A percentile compares a stretch with the other conserved stretches of the same genome.
Evolutionary conservation across 2,113 vertebrate species (phyloP).

Genomic region (Macroglossus sobrinus): DNA sequence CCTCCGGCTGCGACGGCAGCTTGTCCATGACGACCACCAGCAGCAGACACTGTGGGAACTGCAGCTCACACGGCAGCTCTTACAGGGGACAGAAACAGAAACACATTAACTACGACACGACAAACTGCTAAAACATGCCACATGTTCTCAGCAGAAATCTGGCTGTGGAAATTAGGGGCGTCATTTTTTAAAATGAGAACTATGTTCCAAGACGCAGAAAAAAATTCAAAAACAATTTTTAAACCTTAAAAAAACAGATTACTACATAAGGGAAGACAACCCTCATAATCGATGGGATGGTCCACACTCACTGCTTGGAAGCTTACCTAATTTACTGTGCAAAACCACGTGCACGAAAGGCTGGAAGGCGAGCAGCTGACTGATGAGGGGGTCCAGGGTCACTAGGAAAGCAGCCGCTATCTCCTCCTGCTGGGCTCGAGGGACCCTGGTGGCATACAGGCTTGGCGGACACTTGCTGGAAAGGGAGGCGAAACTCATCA

Average conservation of each 20-base stretch:
- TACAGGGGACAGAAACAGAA: constrained; percentile 25
- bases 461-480: constrained; percentile 92
- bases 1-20: constrained; percentile 85
- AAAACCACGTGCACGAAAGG: constrained; percentile 89
- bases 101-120: background rate
- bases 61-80: constrained; percentile 86
- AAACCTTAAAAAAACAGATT: background rate
- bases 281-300: background rate
- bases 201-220: background rate
- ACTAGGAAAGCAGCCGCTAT: constrained; percentile 86
- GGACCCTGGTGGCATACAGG: constrained; percentile 82
- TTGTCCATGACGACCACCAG: constrained; percentile 87
- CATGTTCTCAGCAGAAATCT: constrained; percentile 11
- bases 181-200: background rate
- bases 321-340: constrained; percentile 83
- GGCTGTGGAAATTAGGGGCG: background rate
- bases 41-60: constrained; percentile 90
- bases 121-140: background rate
- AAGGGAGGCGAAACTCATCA: background rate
- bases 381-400: constrained; percentile 88
- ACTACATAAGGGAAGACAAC: background rate
- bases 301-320: constrained; percentile 18
- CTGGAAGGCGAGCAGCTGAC: constrained; percentile 86
- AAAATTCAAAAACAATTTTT: constrained; percentile 4
- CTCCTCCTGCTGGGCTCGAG: constrained; percentile 83